These are phyloP conservation scores for Poeciliopsis occidentalis DNA, from an alignment of 2,113 vertebrate species.

Conservation along the genomic window DNA sequence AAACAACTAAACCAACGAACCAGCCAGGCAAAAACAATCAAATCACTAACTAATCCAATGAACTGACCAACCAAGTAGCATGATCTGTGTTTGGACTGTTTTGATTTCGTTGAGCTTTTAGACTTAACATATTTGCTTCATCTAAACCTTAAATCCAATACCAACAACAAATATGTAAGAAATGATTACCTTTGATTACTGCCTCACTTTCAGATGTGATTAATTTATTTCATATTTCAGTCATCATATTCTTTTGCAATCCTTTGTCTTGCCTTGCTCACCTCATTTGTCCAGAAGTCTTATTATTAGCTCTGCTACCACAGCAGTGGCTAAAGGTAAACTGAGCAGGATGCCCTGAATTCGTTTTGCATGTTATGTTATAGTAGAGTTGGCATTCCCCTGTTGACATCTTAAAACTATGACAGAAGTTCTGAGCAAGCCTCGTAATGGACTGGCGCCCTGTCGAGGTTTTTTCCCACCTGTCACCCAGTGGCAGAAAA, in stretches of 20 bases:
- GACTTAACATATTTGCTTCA: too few species aligned
- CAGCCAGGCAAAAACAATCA: too few species aligned
- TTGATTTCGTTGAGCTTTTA: too few species aligned
- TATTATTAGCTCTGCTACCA: slow-evolving; percentile 30
- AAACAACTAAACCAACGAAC: too few species aligned
- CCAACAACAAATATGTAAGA: too few species aligned
- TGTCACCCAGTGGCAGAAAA: background rate
- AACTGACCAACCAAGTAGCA: too few species aligned
- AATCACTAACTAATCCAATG: too few species aligned
- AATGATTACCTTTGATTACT: too few species aligned
- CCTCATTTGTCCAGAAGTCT: slow-evolving; percentile 9
- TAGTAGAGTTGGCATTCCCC: slow-evolving; percentile 22
- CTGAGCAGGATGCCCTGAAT: slow-evolving; percentile 9
- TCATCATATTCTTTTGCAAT: background rate
- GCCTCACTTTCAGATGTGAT: too few species aligned
- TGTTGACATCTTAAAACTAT: slow-evolving; percentile 25
- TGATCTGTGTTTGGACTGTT: too few species aligned
- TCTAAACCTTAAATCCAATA: too few species aligned
- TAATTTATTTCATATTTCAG: background rate
- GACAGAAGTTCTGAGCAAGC: slow-evolving; percentile 14
- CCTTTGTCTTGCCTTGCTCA: background rate
- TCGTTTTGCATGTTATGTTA: slow-evolving; percentile 32
- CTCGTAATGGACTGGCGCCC: background rate
- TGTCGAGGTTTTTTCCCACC: background rate
- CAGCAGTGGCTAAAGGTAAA: slow-evolving; percentile 38